These are phyloP conservation scores for Gorsachius goisagi DNA, from an alignment of 2,113 vertebrate species.

Conservation along the genomic window DNA sequence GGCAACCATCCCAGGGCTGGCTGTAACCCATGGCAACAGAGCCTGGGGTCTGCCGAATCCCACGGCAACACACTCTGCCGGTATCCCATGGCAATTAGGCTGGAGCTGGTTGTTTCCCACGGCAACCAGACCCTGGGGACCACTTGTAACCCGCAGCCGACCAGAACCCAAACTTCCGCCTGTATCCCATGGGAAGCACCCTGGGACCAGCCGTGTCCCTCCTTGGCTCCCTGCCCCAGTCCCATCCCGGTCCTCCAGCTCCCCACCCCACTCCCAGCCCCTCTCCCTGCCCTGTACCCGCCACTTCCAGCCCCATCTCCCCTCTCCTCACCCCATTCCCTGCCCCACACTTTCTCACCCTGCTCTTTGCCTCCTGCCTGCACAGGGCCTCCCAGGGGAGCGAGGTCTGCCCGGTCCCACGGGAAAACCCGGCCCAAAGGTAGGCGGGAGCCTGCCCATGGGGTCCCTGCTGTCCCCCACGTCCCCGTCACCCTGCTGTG, in stretches of 20 bases:
- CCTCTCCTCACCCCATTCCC: neutral
- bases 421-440: conserved; percentile 87
- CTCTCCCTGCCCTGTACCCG: neutral
- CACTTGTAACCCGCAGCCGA: neutral
- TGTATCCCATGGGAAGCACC: neutral
- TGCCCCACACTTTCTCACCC: neutral
- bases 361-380: neutral
- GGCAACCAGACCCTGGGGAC: neutral
- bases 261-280: neutral
- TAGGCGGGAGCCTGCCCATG: neutral
- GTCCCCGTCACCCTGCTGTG: rapidly evolving
- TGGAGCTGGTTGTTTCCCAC: neutral
- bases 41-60: neutral
- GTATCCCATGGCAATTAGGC: neutral
- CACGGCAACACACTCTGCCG: rapidly evolving
- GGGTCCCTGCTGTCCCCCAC: neutral
- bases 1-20: neutral
- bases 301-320: neutral
- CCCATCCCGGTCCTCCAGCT: neutral
- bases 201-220: neutral
- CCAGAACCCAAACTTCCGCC: neutral
- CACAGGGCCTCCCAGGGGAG: conserved; percentile 80
- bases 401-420: conserved; percentile 84
- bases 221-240: rapidly evolving
- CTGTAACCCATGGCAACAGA: neutral